Evolutionary conservation across 2,797 vertebrate species (phyloP), one percentile per base, ranked within the genome.

Genomic region (Prionace glauca): DNA sequence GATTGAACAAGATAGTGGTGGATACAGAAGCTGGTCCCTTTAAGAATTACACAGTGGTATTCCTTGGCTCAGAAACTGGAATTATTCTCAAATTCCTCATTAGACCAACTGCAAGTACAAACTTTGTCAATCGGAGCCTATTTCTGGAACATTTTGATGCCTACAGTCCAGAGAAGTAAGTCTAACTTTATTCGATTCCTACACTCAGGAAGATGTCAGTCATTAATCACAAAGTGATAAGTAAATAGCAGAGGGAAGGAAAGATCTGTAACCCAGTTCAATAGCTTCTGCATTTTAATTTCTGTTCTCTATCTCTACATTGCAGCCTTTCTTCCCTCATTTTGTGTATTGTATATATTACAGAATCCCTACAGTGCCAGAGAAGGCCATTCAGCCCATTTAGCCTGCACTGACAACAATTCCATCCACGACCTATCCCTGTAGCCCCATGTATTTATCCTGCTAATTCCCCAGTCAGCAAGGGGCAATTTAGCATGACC

Each of bases 121-220:
- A 97, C 0, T 96, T 98, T 0, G 69, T 96, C 22, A 97, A 97
- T 95, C 97, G 97, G 95, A 98, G 97, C 0, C 56, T 99, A 96
- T 98, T 99, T 96, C 97, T 99, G 96, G 99, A 99, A 97, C 99
- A 99, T 96, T 98, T 99, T 95, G 98, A 99, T 97, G 99, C 99
- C 92, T 99, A 98, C 97, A 98, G 98, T 95, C 98, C 98, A 0
- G 98, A 99, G 95, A 99, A 98, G 99, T 99, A 96, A 84, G 97
- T 79, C 90, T 96, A 96, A 95, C 67, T 72, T 50, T 86, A 95
- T 95, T 95, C 81, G 88, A 94, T 95, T 95, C 81, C 72, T 50
- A 32, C 71, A 32, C 26, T 56, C 26, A 18, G 45, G 14, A 50
- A 95, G 71, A 60, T 16, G 67, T 69, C 22, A 36, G 20, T 69